A percentile compares a stretch with the other conserved stretches of the same genome.
phyloP scores from a whole-genome alignment of 2,888 invertebrate species.

The Trimorus sp. region DNA sequence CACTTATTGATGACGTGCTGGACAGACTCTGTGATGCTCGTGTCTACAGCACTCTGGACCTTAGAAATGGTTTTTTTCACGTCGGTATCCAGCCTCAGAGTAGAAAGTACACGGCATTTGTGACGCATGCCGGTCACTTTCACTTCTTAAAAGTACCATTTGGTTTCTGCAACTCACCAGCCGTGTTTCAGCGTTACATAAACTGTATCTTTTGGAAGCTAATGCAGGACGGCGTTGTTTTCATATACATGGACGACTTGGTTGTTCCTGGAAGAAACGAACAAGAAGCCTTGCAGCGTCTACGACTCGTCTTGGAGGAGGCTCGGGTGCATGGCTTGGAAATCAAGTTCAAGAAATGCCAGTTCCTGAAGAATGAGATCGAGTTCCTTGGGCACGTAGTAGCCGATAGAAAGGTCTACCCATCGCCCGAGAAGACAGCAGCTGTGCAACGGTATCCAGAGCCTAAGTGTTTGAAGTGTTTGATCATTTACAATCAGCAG shows the following conservation, averaged over 20 bases:
- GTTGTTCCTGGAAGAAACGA: background rate
- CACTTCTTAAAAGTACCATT: constrained; percentile 5
- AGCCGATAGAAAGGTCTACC: background rate
- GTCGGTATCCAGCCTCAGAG: constrained; percentile 51
- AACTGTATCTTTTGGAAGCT: no score
- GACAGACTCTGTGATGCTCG: constrained; percentile 35
- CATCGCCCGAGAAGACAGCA: background rate
- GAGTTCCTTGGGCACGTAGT: constrained; percentile 6
- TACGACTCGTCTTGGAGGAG: constrained; percentile 18
- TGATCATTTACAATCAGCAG: constrained; percentile 63
- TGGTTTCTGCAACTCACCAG: background rate
- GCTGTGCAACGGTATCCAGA: background rate
- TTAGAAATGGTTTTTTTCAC: constrained; percentile 64
- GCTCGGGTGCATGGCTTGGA: background rate
- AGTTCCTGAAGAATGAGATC: background rate
- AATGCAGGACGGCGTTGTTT: no score
- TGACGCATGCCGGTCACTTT: constrained; percentile 1
- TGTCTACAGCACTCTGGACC: constrained; percentile 67
- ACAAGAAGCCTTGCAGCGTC: constrained; percentile 8
- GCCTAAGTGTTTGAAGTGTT: background rate
- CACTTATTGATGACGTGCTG: constrained; percentile 66
- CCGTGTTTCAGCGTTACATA: background rate
- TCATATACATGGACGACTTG: constrained; percentile 3
- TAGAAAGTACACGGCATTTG: constrained; percentile 36
- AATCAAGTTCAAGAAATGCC: constrained; percentile 10